These are phyloP conservation scores for Leptarthrus brevirostris DNA, from an alignment of 2,888 invertebrate species.

Conservation along the genomic window DNA sequence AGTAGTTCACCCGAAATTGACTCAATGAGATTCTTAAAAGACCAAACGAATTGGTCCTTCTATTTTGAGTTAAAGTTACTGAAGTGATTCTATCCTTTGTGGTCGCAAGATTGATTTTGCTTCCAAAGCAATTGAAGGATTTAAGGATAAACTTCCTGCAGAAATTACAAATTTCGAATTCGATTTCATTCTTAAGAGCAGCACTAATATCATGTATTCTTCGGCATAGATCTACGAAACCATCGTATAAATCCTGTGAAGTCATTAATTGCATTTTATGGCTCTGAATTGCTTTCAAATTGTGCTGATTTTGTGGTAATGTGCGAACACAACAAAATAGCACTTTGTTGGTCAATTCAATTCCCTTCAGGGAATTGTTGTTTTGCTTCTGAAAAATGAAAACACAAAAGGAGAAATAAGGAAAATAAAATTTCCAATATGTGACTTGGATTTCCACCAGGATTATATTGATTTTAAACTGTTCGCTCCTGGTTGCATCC, in stretches of 20 bases:
- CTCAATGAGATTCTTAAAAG: slow-evolving; percentile 1
- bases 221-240: neutral
- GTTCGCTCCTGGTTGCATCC: slow-evolving; percentile 26
- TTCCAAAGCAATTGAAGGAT: neutral
- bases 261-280: slow-evolving; percentile 34
- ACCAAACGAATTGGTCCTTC: neutral
- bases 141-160: no score
- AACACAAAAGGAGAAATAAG: neutral
- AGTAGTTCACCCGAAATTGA: slow-evolving; percentile 22
- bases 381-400: slow-evolving; percentile 5
- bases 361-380: neutral
- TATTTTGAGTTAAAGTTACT: neutral
- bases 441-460: slow-evolving; percentile 24
- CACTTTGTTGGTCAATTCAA: neutral
- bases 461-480: slow-evolving; percentile 34
- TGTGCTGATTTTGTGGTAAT: slow-evolving; percentile 28
- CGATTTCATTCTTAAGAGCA: no score
- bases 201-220: no score
- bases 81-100: neutral
- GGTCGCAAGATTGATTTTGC: neutral
- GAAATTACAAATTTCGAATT: no score
- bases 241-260: neutral
- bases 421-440: slow-evolving; percentile 23
- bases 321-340: slow-evolving; percentile 14
- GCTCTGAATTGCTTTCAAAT: slow-evolving; percentile 23